Conservation (phyloP, 2,888 invertebrate species). For the Sminthurides aquaticus region DNA sequence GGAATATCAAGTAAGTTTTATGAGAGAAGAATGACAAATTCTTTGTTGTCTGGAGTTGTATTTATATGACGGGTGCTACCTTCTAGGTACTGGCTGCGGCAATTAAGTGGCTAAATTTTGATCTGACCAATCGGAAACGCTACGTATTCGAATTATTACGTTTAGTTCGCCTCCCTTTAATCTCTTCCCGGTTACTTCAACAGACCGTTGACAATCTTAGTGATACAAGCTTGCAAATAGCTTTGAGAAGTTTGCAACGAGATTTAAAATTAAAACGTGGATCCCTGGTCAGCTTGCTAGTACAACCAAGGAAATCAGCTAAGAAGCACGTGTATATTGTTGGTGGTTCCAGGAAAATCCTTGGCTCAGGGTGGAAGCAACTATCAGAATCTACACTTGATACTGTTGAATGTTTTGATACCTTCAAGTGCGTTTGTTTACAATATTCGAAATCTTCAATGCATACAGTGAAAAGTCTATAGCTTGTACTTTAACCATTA, state of each 20-base stretch:
- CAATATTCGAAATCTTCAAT: not conserved
- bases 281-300: conserved; percentile 33
- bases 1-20: conserved; percentile 79
- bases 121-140: conserved; percentile 66
- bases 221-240: conserved; percentile 51
- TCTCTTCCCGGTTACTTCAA: conserved; percentile 71
- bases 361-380: conserved; percentile 62
- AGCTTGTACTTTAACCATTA: not conserved
- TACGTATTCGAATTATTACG: conserved; percentile 79
- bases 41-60: not conserved
- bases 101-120: conserved; percentile 77
- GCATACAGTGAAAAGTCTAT: no score
- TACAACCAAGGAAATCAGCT: conserved; percentile 54
- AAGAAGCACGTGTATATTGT: conserved; percentile 80
- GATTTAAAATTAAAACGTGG: conserved; percentile 53
- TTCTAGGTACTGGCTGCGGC: conserved; percentile 71
- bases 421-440: conserved; percentile 49
- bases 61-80: conserved; percentile 2
- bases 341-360: conserved; percentile 78
- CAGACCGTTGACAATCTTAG: conserved; percentile 69
- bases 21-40: no score
- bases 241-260: conserved; percentile 68
- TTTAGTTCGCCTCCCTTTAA: conserved; percentile 72
- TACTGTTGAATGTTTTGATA: conserved; percentile 74
- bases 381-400: conserved; percentile 74